Conservation (phyloP, 2,888 invertebrate genomes). For the Luffia ferchaultella region DNA sequence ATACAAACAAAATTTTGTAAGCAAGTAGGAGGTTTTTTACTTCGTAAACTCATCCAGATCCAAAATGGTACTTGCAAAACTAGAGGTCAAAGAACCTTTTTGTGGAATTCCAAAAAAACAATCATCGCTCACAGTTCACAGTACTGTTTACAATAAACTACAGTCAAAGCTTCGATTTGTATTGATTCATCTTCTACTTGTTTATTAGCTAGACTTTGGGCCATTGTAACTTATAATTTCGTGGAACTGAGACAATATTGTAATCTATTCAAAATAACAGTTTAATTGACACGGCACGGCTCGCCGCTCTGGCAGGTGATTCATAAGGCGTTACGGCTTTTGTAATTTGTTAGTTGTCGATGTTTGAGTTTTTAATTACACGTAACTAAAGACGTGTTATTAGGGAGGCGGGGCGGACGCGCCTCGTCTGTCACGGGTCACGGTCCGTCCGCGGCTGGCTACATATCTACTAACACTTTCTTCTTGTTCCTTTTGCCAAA, state of each 20-base stretch:
- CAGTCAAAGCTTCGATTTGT: no score
- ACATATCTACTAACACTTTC: neutral
- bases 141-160: no score
- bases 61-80: no score
- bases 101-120: no score
- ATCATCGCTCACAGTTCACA: no score
- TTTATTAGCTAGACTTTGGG: no score
- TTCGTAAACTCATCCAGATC: no score
- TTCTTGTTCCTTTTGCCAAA: neutral
- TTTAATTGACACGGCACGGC: conserved; percentile 37
- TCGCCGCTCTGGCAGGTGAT: conserved; percentile 29
- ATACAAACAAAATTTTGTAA: no score
- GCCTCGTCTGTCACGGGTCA: conserved; percentile 41
- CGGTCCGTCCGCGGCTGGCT: no score
- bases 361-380: conserved; percentile 61
- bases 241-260: conserved; percentile 37
- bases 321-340: conserved; percentile 33
- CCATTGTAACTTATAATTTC: conserved; percentile 28
- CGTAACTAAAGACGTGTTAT: conserved; percentile 54
- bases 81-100: no score
- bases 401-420: conserved; percentile 42
- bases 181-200: no score
- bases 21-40: no score
- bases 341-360: conserved; percentile 55
- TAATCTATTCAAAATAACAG: conserved; percentile 39